These are phyloP conservation scores for Maccullochella peelii DNA, from an alignment of 2,113 vertebrate species.

Conservation along the genomic window DNA sequence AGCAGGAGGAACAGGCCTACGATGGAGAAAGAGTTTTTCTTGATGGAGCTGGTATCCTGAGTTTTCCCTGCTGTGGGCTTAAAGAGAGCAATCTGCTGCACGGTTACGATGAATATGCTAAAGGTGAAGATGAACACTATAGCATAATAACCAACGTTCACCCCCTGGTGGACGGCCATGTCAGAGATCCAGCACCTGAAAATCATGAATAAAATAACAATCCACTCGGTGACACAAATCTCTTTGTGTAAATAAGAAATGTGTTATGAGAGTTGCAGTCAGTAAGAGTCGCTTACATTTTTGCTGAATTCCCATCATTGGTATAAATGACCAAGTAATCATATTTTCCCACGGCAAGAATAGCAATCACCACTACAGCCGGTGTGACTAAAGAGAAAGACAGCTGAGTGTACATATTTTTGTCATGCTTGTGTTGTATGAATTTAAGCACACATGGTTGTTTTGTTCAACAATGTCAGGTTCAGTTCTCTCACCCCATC, in stretches of 20 bases:
- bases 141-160: constrained; percentile 68
- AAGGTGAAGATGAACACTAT: constrained; percentile 66
- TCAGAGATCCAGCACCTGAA: constrained; percentile 76
- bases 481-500: constrained; percentile 84
- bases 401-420: neutral
- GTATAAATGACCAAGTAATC: constrained; percentile 2
- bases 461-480: neutral
- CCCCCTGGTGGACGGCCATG: constrained; percentile 44
- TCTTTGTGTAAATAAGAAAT: constrained; percentile 1
- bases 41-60: fast-evolving
- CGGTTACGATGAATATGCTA: constrained; percentile 25
- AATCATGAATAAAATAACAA: neutral
- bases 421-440: neutral
- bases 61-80: fast-evolving
- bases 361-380: constrained; percentile 46
- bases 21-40: constrained; percentile 43
- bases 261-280: neutral
- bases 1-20: constrained; percentile 60
- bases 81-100: constrained; percentile 1
- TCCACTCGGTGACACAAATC: neutral
- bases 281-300: constrained; percentile 60
- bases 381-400: constrained; percentile 48
- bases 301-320: constrained; percentile 10
- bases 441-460: neutral
- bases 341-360: constrained; percentile 55